Evolutionary conservation across 2,888 invertebrate genomes (phyloP), one percentile per base, ranked within the genome.

Genomic region (Fissipunctia ypsillon): DNA sequence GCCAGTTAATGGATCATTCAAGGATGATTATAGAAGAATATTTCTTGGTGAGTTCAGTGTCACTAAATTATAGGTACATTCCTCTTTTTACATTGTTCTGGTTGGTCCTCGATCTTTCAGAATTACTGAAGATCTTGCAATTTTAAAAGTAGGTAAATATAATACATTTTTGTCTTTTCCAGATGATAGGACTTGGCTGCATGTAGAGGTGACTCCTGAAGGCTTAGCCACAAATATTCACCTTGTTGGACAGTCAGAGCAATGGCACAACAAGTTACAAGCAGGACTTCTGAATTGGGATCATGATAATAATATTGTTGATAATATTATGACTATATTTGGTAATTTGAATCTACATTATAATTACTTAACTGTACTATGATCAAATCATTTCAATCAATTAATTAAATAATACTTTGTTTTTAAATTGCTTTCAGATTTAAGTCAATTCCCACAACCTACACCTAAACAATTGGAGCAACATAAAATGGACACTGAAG

Each of bases 171-270:
- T 60, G 31, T 50, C 6, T 63, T 4, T 68, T 67, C 28, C 88
- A 96, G 96, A 94, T 91, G 89, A 92, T 1, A 90, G 93, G 81
- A 93, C 91, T 70, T 95, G 95, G 95, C 84, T 96, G 54, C 95
- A 96, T 88, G 76, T 96, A 43, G 94, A 95, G 85, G 93, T 96
- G 5, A 94, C 94, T 54, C 84, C 87, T 45, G 91, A 93, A 79
- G 95, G 96, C 0, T 85, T 90, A 35, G 95, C 94, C 9, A 91
- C 90, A 63, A 95, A 95, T 82, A 87, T 96, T 6, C 93, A 94
- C 80, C 87, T 95, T 19, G 84, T 95, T 48, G 95, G 95, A n/a
- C 91, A 94, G 69, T 91, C 93, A 3, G 92, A 91, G 28, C 61
- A 83, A 14, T 94, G 93, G 94, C 90, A 93, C 61, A 90, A 92